Evolutionary conservation across 2,113 vertebrate genomes (phyloP).

Genomic region (Onychostruthus taczanowskii): DNA sequence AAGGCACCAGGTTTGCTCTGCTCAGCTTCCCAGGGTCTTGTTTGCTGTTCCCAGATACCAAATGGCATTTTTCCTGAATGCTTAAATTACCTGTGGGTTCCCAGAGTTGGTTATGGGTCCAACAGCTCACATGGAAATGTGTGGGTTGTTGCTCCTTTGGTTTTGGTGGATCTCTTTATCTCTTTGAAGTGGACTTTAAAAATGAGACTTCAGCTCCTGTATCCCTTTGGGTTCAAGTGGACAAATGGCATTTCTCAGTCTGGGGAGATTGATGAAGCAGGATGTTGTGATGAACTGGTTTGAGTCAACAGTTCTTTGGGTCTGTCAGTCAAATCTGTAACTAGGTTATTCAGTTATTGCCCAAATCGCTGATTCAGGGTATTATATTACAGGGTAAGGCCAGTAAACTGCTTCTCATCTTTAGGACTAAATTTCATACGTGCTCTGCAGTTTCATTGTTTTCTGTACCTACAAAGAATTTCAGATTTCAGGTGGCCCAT

Average conservation of each 20-base stretch:
- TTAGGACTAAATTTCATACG: neutral
- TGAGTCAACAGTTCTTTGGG: neutral
- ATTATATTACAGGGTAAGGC: neutral
- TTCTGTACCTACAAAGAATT: neutral
- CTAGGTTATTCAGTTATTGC: neutral
- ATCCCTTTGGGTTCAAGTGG: neutral
- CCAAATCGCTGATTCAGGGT: neutral
- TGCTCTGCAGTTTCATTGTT: neutral
- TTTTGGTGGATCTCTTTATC: neutral
- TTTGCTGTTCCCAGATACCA: neutral
- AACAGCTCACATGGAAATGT: neutral
- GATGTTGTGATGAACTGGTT: neutral
- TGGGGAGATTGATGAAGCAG: neutral
- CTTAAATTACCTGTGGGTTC: neutral
- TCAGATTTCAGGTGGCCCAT: accelerated
- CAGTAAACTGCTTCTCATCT: neutral
- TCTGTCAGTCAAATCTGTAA: neutral
- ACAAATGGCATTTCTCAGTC: neutral
- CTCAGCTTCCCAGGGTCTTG: neutral
- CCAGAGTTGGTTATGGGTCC: neutral
- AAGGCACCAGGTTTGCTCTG: neutral
- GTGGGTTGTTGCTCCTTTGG: neutral
- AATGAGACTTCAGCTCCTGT: neutral
- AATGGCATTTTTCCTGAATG: neutral
- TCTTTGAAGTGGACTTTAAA: neutral